Evolutionary conservation across 1,140 invertebrate genomes (phyloP), one percentile per base, ranked within the genome.

Genomic region (Halyomorpha halys): DNA sequence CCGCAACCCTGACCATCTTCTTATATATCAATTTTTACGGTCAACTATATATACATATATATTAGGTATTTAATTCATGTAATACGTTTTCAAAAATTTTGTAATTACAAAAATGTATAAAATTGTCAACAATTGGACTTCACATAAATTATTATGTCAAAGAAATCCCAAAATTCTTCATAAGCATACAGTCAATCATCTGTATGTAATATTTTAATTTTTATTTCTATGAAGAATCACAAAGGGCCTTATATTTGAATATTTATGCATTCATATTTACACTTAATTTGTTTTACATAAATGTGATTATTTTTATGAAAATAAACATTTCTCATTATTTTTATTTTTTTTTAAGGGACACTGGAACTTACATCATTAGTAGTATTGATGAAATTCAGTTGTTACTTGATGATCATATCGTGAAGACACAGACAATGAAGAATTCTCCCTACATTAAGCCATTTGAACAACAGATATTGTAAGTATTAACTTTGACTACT

Each of bases 341-440:
- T 64, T 67, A 62, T 72, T 68, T 68, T 72, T 56, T 72, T 30
- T 30, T 30, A 30, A 83, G 91, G 69, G 94, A 97, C 73, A 92
- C 91, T 2, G 94, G 93, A 21, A 96, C 93, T 1, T 88, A 85
- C 68, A 91, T 97, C 67, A 78, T 98, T 65, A 87, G 91, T 1
- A 86, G 89, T 63, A 83, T 97, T 2, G 94, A 98, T 76, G 93
- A 97, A 69, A 96, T 98, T 72, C 94, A 98, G 78, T 75, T 94
- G n/a, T 75, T 95, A 44, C 75, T 98, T 19, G 95, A 98, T 76
- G 94, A 98, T 76, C 94, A 98, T 74, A 89, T 97, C 67, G 89
- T 97, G 9, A 97, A 97, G 76, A 93, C 93, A 16, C 93, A 97
- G 75, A 97, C 94, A 1, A 97, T 98, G 92, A 90, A 94, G 75